Evolutionary conservation across 2,113 vertebrate genomes (phyloP).

Genomic region (Sceloporus undulatus): DNA sequence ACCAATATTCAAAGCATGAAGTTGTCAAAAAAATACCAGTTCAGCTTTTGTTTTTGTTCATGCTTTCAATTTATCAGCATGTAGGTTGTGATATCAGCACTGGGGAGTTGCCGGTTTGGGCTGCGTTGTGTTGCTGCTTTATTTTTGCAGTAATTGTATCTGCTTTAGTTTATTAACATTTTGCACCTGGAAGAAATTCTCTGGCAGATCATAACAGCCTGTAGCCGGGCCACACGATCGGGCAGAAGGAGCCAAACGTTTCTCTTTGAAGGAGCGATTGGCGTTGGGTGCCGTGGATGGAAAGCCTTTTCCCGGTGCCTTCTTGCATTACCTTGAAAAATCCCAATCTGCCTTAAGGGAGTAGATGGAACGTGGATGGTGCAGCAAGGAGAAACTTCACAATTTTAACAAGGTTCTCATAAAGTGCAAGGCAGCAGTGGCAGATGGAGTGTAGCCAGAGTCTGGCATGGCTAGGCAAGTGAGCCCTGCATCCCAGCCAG

Average conservation of each 20-base stretch:
- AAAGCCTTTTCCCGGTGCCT: fast-evolving
- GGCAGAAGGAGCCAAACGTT: background rate
- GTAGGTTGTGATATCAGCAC: background rate
- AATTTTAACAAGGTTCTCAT: fast-evolving
- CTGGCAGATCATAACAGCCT: background rate
- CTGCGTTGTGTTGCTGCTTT: too few species aligned
- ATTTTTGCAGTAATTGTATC: background rate
- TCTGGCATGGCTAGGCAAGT: fast-evolving
- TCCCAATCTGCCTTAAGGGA: background rate
- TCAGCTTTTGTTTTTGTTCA: background rate
- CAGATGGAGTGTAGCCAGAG: fast-evolving
- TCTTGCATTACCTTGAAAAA: background rate
- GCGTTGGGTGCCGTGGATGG: background rate
- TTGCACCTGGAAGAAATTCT: background rate
- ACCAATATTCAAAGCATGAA: background rate
- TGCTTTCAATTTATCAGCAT: background rate
- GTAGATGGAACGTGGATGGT: fast-evolving
- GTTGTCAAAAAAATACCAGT: background rate
- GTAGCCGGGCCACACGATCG: background rate
- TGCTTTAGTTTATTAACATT: background rate
- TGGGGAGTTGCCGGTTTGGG: fast-evolving
- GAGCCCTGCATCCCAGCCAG: background rate
- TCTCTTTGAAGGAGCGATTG: background rate
- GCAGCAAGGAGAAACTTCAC: constrained; percentile 2
- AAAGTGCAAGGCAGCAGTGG: fast-evolving